phyloP scores from a whole-genome alignment of 2,888 invertebrate genomes.

The Caenorhabditis angaria region DNA sequence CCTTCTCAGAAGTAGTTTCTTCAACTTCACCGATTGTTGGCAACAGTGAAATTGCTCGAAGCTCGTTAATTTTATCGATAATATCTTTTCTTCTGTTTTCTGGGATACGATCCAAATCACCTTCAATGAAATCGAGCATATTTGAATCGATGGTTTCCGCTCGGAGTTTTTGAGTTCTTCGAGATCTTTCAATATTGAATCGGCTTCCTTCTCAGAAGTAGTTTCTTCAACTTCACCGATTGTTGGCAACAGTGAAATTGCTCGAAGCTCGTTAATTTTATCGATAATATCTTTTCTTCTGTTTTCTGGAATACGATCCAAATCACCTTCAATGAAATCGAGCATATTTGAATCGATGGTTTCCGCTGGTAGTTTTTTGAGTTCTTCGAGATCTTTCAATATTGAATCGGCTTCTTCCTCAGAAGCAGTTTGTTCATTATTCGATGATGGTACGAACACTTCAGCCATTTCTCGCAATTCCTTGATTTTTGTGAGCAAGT shows the following conservation, averaged over 20 bases:
- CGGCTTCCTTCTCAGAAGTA: slow-evolving; percentile 4
- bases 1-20: background rate
- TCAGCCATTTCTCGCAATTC: slow-evolving; percentile 18
- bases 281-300: slow-evolving; percentile 7
- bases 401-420: slow-evolving; percentile 13
- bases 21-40: background rate
- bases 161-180: slow-evolving; percentile 5
- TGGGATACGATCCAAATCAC: slow-evolving; percentile 11
- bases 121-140: slow-evolving; percentile 17
- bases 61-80: background rate
- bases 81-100: slow-evolving; percentile 6
- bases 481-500: slow-evolving; percentile 17
- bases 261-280: slow-evolving; percentile 23
- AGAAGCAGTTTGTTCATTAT: background rate
- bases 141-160: slow-evolving; percentile 13
- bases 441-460: slow-evolving; percentile 8
- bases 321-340: slow-evolving; percentile 15
- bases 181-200: slow-evolving; percentile 8
- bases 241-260: no score
- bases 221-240: no score
- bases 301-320: slow-evolving; percentile 15
- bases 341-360: slow-evolving; percentile 18
- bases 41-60: slow-evolving; percentile 20
- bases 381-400: slow-evolving; percentile 8
- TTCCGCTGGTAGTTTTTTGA: slow-evolving; percentile 16